Base-by-base conservation (phyloP, 2,888 invertebrate species). In the Monochamus alternatus region DNA sequence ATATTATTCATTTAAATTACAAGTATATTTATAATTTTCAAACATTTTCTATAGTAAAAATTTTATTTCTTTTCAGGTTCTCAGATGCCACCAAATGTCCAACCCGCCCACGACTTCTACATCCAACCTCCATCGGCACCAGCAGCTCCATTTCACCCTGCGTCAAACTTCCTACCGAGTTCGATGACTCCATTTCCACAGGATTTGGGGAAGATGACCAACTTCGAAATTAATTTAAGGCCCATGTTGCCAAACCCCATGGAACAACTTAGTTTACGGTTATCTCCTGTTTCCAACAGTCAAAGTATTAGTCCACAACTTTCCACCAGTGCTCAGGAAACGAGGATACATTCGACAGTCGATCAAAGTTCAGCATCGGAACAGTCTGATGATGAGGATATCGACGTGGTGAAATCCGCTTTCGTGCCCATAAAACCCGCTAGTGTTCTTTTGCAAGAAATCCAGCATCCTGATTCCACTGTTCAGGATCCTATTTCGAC, bases 401-500 rank as follows among this genome's bases (percentile, higher is more conserved):
- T 94, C 82, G 94, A 94, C 84, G 94, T 94, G 32, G 94, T 94
- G 0, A 93, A 93, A 83, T 94, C 94, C 0, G 94, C 94, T 2
- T 95, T 94, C 87, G 93, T 93, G 66, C 93, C 94, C 31, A 93
- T 93, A 70, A 89, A 91, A 79, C 91, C 92, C 0, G 92, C 92
- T 76, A 92, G 90, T 81, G 89, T 92, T 3, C 89, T 91, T 79
- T 85, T 92, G 44, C 91, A 91, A 78, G 88, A 88, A 77, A 85
- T 87, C 22, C 91, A 82, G 81, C 92, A 92, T 70, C 92, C 93
- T 0, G 92, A 93, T 86, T 91, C 93, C 9, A 91, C 92, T 30
- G 91, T 92, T 52, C 90, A 89, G 47, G 92, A 91, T 80, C 88
- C 72, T 71, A 82, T 75, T 83, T 90, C 70, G 44, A 74, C 76